A percentile compares a stretch with the other conserved stretches of the same genome.
Conservation (phyloP, 2,113 vertebrate genomes). For the rat (Rattus norvegicus) region DNA sequence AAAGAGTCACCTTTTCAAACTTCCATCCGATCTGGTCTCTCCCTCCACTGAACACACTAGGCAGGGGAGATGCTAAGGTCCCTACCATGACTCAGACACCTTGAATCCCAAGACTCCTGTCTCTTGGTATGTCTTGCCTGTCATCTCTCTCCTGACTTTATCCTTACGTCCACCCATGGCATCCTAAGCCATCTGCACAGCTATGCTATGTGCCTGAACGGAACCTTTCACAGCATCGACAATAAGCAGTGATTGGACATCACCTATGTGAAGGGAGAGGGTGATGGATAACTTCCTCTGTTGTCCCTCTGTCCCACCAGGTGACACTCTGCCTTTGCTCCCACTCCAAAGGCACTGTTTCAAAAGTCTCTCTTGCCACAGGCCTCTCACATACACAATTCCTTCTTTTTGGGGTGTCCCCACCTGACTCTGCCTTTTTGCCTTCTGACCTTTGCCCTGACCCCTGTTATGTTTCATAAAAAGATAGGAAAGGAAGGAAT, state of each 20-base stretch:
- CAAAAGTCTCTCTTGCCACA: neutral
- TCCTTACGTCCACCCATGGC: neutral
- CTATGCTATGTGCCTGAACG: neutral
- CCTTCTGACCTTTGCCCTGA: neutral
- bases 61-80: neutral
- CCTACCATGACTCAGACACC: neutral
- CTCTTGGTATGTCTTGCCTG: neutral
- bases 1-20: rapidly evolving
- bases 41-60: rapidly evolving
- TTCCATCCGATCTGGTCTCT: rapidly evolving
- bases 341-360: rapidly evolving
- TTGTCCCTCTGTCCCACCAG: rapidly evolving
- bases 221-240: neutral
- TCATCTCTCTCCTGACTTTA: neutral
- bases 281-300: rapidly evolving
- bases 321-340: neutral
- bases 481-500: too few relatives aligned
- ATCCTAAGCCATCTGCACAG: neutral
- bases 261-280: rapidly evolving
- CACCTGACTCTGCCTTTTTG: neutral
- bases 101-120: rapidly evolving
- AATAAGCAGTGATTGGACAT: rapidly evolving
- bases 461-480: too few relatives aligned
- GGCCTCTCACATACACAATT: neutral
- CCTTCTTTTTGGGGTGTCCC: neutral